Conservation (phyloP, 2,888 invertebrate species). For the Itoplectis maculator region DNA sequence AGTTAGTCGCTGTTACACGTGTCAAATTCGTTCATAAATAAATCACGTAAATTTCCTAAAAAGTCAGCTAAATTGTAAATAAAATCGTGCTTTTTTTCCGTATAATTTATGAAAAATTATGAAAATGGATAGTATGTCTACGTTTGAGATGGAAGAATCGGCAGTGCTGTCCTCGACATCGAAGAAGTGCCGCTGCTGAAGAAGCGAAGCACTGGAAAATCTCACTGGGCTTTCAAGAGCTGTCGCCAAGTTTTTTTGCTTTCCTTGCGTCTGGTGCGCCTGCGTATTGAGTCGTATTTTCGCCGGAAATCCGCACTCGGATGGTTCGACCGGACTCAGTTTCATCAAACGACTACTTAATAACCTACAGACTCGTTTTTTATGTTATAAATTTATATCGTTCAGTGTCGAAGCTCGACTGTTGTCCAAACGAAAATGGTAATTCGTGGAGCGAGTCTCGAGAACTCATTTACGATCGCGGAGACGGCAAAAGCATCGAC, state of each 20-base stretch:
- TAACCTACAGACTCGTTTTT: too few relatives aligned
- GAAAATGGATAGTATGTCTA: background rate
- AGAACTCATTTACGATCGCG: conserved; percentile 67
- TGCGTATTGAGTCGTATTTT: conserved; percentile 68
- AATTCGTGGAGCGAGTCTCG: conserved; percentile 60
- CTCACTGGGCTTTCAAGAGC: conserved; percentile 23
- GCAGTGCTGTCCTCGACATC: background rate
- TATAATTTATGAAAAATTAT: background rate
- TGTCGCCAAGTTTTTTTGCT: conserved; percentile 67
- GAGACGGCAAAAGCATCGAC: conserved; percentile 69
- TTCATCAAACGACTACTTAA: background rate
- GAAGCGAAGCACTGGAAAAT: conserved; percentile 42
- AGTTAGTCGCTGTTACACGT: background rate
- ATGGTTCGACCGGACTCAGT: conserved; percentile 39
- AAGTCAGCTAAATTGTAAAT: conserved; percentile 15
- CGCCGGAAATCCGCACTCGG: conserved; percentile 62
- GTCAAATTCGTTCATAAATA: background rate
- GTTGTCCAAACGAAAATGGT: conserved; percentile 68
- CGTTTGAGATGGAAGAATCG: background rate
- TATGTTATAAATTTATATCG: background rate
- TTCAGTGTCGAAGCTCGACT: conserved; percentile 52
- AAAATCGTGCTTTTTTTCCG: background rate
- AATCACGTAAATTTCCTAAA: background rate
- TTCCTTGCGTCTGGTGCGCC: conserved; percentile 74
- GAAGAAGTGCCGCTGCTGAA: background rate